Evolutionary conservation across 2,888 invertebrate species (phyloP), one percentile per base, ranked within the genome.

Genomic region (Caenorhabditis auriculariae): DNA sequence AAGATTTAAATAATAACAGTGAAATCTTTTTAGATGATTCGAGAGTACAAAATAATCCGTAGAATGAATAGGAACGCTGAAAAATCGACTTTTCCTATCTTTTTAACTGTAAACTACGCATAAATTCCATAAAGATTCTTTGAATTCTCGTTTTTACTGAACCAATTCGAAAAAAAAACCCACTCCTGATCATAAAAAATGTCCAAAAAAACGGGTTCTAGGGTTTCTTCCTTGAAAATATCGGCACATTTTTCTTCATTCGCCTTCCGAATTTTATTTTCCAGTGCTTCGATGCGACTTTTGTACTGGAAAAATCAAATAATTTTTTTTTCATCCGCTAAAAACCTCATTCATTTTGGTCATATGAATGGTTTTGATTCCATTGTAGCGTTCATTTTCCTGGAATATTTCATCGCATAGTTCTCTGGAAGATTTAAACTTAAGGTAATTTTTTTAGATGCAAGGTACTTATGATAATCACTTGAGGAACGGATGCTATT

Each of bases 351-450:
- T 3, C 21, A 61, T 51, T 17, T 57, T 61, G 17, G 42, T 42
- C n/a, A 28, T 37, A 35, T 61, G 51, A n/a, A 61, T 27, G n/a
- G 19, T 5, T 19, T 48, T 43, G 1, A 54, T 21, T 9, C 55
- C 61, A 0, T 54, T 54, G 41, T 64, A 66, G 6, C 51, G 41
- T 15, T 63, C 56, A 43, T 69, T 58, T 35, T 69, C 66, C 9
- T 60, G 56, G 47, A 69, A 69, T 2, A 69, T 48, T 37, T 48
- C 12, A 56, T 69, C 64, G 29, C 56, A 49, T 9, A 58, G 39
- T 19, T 52, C 27, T 37, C 60, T 60, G 27, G 26, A 59, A 44
- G 23, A 7, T 35, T 28, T 3, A 2, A 26, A 5, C 6, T 29
- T n/a, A 9, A 12, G 38, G 15, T 26, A 27, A 39, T 3, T 19